These are phyloP conservation scores for Lordiphosa fenestrarum DNA, from an alignment of 2,888 invertebrate species.

Conservation along the genomic window DNA sequence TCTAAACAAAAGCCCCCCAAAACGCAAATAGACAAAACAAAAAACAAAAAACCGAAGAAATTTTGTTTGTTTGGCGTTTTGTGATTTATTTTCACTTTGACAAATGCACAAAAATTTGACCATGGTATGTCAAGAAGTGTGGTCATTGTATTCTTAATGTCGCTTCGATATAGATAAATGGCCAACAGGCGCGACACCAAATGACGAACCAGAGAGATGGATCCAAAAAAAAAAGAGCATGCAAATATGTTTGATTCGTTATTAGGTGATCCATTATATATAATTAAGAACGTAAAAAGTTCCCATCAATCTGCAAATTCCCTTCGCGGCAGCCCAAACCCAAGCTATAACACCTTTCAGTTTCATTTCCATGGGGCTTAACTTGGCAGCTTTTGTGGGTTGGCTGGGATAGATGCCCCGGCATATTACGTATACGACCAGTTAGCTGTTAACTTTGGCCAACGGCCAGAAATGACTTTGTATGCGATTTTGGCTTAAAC, in stretches of 20 bases:
- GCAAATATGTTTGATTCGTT: too few species aligned
- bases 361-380: too few species aligned
- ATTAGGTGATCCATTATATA: too few species aligned
- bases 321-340: too few species aligned
- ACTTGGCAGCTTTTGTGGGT: too few species aligned
- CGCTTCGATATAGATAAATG: constrained; percentile 66
- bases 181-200: constrained; percentile 40
- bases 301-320: too few species aligned
- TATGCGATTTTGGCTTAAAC: constrained; percentile 50
- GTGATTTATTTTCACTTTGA: constrained; percentile 70
- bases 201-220: too few species aligned
- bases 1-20: neutral
- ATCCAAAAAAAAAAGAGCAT: too few species aligned
- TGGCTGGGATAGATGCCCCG: constrained; percentile 2
- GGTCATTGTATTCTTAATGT: constrained; percentile 70
- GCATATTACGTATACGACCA: constrained; percentile 45
- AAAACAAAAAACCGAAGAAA: too few species aligned
- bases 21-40: too few species aligned
- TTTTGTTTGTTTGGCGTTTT: constrained; percentile 55
- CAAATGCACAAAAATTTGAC: constrained; percentile 72
- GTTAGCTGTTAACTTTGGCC: constrained; percentile 43
- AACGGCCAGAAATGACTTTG: constrained; percentile 45
- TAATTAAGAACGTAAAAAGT: too few species aligned
- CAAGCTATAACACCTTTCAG: too few species aligned
- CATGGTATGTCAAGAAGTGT: constrained; percentile 70